phyloP scores from a whole-genome alignment of 2,797 vertebrate species.

The Emys orbicularis region DNA sequence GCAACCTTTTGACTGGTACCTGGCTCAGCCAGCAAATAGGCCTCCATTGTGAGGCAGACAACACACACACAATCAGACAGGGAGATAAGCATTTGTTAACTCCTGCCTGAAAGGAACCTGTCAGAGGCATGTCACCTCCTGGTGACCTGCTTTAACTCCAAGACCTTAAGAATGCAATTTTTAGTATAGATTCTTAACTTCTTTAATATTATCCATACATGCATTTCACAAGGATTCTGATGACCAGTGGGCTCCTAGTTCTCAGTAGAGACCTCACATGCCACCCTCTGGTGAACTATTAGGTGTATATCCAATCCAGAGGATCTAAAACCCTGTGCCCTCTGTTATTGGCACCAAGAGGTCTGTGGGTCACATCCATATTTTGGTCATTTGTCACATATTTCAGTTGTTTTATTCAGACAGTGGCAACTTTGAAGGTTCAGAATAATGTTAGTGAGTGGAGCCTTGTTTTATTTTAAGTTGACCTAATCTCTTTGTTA shows the following conservation, averaged over 20 bases:
- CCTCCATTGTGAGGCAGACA: not conserved
- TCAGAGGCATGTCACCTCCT: not conserved
- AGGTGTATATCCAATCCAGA: not conserved
- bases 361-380: not conserved
- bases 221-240: not conserved
- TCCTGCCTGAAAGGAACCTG: not conserved
- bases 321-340: not conserved
- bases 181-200: not conserved
- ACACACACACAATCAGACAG: not conserved
- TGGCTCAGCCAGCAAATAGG: not conserved
- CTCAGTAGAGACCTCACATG: not conserved
- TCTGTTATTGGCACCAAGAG: not conserved
- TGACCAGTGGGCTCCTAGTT: not conserved
- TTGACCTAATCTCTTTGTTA: not conserved
- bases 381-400: not conserved
- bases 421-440: not conserved
- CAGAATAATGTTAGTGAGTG: not conserved
- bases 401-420: not conserved
- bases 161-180: not conserved
- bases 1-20: not conserved
- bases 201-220: not conserved
- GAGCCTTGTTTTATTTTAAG: not conserved
- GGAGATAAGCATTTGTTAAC: not conserved
- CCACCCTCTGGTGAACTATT: not conserved
- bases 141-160: not conserved